Conservation (phyloP, 1,140 invertebrate genomes). For the Ceratoteleas bidentatus region DNA sequence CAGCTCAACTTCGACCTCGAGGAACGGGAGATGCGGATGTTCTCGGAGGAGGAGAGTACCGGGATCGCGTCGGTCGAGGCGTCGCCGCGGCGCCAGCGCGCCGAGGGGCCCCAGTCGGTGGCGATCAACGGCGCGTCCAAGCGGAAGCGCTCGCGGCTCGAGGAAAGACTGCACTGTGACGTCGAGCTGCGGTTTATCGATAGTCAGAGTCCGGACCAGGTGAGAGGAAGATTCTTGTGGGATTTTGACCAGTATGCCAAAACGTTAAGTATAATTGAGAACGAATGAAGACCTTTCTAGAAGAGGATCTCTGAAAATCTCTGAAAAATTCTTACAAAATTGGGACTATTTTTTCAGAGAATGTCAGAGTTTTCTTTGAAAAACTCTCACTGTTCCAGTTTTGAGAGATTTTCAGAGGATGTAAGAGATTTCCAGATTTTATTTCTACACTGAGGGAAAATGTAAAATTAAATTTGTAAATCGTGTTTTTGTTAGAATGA, state of each 20-base stretch:
- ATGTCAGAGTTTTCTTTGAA: too few species aligned
- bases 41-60: slow-evolving; percentile 90
- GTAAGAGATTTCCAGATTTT: too few species aligned
- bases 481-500: too few species aligned
- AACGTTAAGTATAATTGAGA: too few species aligned
- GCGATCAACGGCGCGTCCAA: slow-evolving; percentile 75
- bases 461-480: too few species aligned
- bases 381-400: too few species aligned
- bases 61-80: slow-evolving; percentile 83
- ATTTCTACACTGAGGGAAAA: too few species aligned
- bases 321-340: too few species aligned
- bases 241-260: neutral
- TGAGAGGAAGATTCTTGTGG: slow-evolving; percentile 36
- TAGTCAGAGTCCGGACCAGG: slow-evolving; percentile 83
- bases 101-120: slow-evolving; percentile 73
- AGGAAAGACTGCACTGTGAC: slow-evolving; percentile 81
- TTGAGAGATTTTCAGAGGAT: too few species aligned
- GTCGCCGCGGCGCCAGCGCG: slow-evolving; percentile 79
- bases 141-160: slow-evolving; percentile 80
- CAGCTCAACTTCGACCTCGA: slow-evolving; percentile 91
- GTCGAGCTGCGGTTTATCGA: slow-evolving; percentile 83
- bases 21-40: slow-evolving; percentile 92
- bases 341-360: too few species aligned
- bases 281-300: too few species aligned
- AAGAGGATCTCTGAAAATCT: too few species aligned